Conservation (phyloP, 2,888 invertebrate species). For the Andrena flavipes region DNA sequence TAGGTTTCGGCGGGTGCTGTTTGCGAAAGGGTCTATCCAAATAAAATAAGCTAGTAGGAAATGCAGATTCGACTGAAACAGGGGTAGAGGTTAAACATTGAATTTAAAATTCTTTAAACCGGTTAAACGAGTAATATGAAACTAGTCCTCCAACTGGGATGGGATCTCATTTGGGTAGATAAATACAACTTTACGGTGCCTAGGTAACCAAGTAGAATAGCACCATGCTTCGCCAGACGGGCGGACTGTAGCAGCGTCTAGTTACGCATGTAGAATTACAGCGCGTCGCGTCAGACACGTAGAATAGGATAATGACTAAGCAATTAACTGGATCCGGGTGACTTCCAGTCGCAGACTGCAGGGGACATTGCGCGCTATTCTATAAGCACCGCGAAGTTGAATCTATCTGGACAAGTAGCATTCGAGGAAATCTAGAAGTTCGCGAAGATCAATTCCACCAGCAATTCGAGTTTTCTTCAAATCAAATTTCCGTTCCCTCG, state of each 20-base stretch:
- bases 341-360: background rate
- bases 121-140: background rate
- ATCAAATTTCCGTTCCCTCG: no score
- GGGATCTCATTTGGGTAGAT: background rate
- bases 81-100: background rate
- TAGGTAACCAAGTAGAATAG: background rate
- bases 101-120: background rate
- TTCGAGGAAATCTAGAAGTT: no score
- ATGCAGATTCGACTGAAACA: background rate
- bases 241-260: background rate
- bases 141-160: background rate
- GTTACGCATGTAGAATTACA: background rate
- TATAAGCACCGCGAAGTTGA: conserved; percentile 17
- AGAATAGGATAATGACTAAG: conserved; percentile 22
- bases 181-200: background rate
- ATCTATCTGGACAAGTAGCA: background rate
- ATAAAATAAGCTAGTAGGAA: background rate
- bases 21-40: conserved; percentile 2
- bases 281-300: conserved; percentile 6
- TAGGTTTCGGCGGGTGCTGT: background rate
- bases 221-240: background rate
- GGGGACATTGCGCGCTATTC: background rate
- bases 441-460: no score
- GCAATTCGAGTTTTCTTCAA: no score
- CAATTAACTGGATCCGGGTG: conserved; percentile 22